Evolutionary conservation across 2,888 invertebrate species (phyloP), one percentile per base, ranked within the genome.

Genomic region (Philonicus albiceps): DNA sequence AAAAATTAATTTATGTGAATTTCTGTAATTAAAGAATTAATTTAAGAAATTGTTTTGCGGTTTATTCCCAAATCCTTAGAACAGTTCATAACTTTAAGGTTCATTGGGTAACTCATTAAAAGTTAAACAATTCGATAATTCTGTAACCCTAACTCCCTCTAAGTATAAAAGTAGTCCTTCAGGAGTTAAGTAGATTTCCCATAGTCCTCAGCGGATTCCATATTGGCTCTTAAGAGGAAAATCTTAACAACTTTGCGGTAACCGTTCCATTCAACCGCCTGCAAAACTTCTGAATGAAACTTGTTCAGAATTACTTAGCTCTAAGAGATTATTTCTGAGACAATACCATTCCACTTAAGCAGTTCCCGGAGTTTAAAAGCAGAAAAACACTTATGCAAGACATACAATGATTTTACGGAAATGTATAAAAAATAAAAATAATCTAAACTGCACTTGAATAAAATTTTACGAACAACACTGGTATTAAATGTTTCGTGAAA

Each of bases 21-120:
- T 13, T 40, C 16, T 43, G 40, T 34, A 40, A 78, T 78, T 34
- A 74, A 30, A 74, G 27, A 64, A 64, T 2, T 0, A 64, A 74
- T 6, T 31, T 3, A 37, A 74, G 19, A 34, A 13, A 34, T 74
- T 74, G 34, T 34, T 74, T 74, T n/a, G 34, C 13, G 27, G 30
- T 72, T 88, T 88, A 90, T 34, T n/a, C 34, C 7, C 6, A 6
- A 8, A 7, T 34, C 90, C 92, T 83, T 3, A 37, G 90, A 90
- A 87, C 91, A 91, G 85, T 92, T 92, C 0, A 92, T 88, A 0
- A 90, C 91, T 53, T 88, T 90, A 34, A 92, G 87, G 86, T 90
- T 90, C 0, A 90, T 91, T 0, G 90, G 89, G 30, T 89, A 89
- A 7, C 88, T 87, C 1, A 92, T 83, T 27, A 92, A 89, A 0